Percentiles rank a stretch among this genome's conserved stretches.
phyloP scores from a whole-genome alignment of 2,113 vertebrate genomes.

The Myanophis thanlyinensis region DNA sequence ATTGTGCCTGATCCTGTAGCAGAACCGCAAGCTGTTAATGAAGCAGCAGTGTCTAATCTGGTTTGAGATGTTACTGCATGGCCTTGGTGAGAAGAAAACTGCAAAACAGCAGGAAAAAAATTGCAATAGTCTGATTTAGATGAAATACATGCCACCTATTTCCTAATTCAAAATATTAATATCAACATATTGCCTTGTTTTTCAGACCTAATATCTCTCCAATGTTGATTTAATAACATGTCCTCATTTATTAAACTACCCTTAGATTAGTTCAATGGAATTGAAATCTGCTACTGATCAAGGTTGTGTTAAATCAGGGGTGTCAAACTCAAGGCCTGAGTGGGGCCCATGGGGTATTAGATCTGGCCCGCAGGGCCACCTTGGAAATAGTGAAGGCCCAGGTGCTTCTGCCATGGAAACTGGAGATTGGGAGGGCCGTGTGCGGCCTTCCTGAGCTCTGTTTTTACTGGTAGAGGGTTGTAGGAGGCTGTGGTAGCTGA shows the following conservation, averaged over 20 bases:
- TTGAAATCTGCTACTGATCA: not conserved
- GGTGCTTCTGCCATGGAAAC: too few relatives aligned
- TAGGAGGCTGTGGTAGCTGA: too few relatives aligned
- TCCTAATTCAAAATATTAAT: not conserved
- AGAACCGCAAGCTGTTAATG: slow-evolving; percentile 60
- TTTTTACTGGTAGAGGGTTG: too few relatives aligned
- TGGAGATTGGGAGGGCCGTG: too few relatives aligned
- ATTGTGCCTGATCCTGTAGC: slow-evolving; percentile 64
- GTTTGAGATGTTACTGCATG: slow-evolving; percentile 65
- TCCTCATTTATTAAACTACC: not conserved
- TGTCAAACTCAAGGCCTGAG: too few relatives aligned
- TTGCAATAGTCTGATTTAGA: not conserved
- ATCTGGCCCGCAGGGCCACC: too few relatives aligned
- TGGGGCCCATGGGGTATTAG: too few relatives aligned
- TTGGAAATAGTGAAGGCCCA: too few relatives aligned
- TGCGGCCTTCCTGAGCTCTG: too few relatives aligned
- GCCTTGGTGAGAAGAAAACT: slow-evolving; percentile 63
- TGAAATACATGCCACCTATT: not conserved
- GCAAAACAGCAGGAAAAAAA: slow-evolving; percentile 28
- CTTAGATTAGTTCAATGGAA: not conserved
- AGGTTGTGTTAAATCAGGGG: not conserved
- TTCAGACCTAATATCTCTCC: not conserved
- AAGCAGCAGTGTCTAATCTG: slow-evolving; percentile 63
- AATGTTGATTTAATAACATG: not conserved
- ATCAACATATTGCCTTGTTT: not conserved